Base-by-base conservation (phyloP, 1,140 invertebrate species). In the Drosophila takahashii region DNA sequence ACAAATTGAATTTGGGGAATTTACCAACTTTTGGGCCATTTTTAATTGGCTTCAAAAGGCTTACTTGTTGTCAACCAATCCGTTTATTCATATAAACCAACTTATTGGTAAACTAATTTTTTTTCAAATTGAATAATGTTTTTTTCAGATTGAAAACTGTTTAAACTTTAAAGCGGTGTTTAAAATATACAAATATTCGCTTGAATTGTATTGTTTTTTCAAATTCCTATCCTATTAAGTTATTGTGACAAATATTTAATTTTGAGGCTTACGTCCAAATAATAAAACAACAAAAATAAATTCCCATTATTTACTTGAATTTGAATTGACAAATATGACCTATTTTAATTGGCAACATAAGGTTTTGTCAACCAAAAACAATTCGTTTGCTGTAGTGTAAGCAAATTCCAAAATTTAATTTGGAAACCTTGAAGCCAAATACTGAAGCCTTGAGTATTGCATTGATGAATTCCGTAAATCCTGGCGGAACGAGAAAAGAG, bases 401-500 rank as follows among this genome's bases (percentile, higher is more conserved):
- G 8, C 11, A 15, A 22, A 61, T 45, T 61, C 15, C n/a, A 15
- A 9, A 11, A 37, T 57, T 15, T 41, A 11, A 41, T 58, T 41
- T 39, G 6, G 13, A 45, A 26, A 37, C 9, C 62, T 48, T 22
- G 54, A 51, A 9, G 29, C 1, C 29, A 7, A 32, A 32, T 9
- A 1, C 29, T 9, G 6, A 29, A 32, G 2, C 9, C 62, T 39
- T 22, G 54, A 51, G 60, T 51, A 26, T 27, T 59, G 45, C 59
- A 64, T 64, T 69, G 66, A 70, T 65, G 70, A 57, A 57, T 71
- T 36, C 50, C 45, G 52, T 41, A 73, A 56, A 34, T 53, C 47
- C 34, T 48, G 42, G 0, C 34, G 29, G 39, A 36, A 34, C 37
- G 32, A 10, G 27, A 32, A 29, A 15, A 32, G 48, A 44, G 29